phyloP scores from a whole-genome alignment of 2,113 vertebrate genomes.

The Lynx canadensis region DNA sequence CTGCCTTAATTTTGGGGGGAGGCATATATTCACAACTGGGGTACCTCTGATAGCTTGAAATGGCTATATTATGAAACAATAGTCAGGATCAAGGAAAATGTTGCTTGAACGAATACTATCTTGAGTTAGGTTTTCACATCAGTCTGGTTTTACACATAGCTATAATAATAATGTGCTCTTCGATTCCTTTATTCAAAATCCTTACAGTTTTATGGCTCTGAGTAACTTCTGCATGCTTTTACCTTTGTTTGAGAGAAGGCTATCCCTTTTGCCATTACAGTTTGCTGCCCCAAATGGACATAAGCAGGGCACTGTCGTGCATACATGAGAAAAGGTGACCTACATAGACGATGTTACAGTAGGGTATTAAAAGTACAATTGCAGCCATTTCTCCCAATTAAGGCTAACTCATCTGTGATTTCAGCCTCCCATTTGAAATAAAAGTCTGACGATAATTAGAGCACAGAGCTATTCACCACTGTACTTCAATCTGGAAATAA shows the following conservation, averaged over 20 bases:
- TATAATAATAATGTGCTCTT: background rate
- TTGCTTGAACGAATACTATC: background rate
- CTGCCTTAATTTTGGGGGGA: background rate
- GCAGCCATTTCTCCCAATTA: slow-evolving; percentile 75
- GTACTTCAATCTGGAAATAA: slow-evolving; percentile 75
- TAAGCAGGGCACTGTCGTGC: background rate
- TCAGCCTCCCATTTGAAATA: slow-evolving; percentile 76
- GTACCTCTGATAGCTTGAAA: background rate
- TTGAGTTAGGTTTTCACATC: background rate
- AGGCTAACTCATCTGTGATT: slow-evolving; percentile 67
- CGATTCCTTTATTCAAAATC: background rate
- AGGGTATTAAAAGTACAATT: slow-evolving; percentile 59
- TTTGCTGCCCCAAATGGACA: background rate
- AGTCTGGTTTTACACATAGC: background rate
- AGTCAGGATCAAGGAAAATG: background rate
- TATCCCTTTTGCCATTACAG: background rate
- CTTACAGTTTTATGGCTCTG: background rate
- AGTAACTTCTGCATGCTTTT: background rate
- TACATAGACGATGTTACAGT: slow-evolving; percentile 26
- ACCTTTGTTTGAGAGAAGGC: background rate
- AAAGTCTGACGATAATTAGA: slow-evolving; percentile 77
- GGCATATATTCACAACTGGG: background rate
- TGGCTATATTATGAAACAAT: background rate
- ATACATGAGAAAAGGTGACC: slow-evolving; percentile 3
- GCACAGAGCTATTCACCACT: slow-evolving; percentile 68